Evolutionary conservation across 1,140 invertebrate species (phyloP).

Genomic region (Drosophila tristis): DNA sequence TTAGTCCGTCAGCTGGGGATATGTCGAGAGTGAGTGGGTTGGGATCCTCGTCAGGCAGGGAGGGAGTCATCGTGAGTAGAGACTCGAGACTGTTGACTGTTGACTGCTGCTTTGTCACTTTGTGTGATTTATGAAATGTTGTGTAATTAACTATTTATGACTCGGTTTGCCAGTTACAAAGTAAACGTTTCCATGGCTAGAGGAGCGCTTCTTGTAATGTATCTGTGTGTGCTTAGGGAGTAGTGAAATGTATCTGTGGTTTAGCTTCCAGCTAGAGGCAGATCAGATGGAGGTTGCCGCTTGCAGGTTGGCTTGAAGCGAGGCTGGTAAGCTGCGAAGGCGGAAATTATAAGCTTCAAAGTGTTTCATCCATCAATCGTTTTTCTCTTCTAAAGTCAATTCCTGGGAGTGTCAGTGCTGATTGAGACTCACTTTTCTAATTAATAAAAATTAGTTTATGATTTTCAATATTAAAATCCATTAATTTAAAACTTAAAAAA

Average conservation of each 20-base stretch:
- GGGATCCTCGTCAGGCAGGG: conserved; percentile 21
- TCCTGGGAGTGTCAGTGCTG: too few relatives aligned
- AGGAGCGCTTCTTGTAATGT: conserved; percentile 10
- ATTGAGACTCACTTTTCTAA: too few relatives aligned
- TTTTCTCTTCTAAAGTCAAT: too few relatives aligned
- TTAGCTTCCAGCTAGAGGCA: too few relatives aligned
- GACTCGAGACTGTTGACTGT: conserved; percentile 50
- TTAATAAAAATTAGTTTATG: too few relatives aligned
- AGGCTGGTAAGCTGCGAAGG: not conserved
- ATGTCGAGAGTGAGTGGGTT: conserved; percentile 10
- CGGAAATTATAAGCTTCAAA: not conserved
- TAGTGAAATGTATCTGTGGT: conserved; percentile 14
- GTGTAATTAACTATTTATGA: conserved; percentile 80
- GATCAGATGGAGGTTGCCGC: too few relatives aligned
- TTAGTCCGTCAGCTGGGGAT: conserved; percentile 21
- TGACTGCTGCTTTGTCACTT: conserved; percentile 60
- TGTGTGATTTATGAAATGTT: conserved; percentile 79
- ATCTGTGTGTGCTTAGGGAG: conserved; percentile 12
- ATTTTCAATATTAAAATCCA: too few relatives aligned
- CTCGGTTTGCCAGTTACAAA: conserved; percentile 39
- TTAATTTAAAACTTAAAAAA: too few relatives aligned
- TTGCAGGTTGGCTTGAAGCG: not conserved
- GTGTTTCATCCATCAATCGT: too few relatives aligned
- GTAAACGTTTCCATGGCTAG: conserved; percentile 50
- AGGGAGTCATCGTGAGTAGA: conserved; percentile 22